phyloP scores from a whole-genome alignment of 2,888 invertebrate genomes.

The Pristionchus japonicus region DNA sequence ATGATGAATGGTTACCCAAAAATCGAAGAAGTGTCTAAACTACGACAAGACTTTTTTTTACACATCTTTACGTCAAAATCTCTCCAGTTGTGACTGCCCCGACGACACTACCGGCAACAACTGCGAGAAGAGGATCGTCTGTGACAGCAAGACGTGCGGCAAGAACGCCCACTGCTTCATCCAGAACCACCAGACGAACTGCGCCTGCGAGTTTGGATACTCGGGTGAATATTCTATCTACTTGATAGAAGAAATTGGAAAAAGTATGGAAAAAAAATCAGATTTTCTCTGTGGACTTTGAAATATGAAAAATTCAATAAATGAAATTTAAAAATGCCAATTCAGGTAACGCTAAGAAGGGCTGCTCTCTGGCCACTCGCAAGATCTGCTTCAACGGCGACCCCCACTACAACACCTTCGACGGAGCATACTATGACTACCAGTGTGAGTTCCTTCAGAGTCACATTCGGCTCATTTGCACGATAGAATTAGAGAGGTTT shows the following conservation, averaged over 20 bases:
- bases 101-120: conserved; percentile 83
- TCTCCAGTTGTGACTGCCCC: conserved; percentile 75
- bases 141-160: conserved; percentile 55
- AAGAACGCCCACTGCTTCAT: conserved; percentile 63
- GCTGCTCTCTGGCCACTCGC: conserved; percentile 46
- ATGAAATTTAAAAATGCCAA: not conserved
- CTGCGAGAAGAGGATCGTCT: conserved; percentile 79
- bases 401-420: conserved; percentile 75
- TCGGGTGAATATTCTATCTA: conserved; percentile 48
- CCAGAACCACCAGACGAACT: conserved; percentile 62
- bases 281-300: too few species aligned
- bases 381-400: conserved; percentile 69
- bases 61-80: too few species aligned
- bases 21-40: too few species aligned
- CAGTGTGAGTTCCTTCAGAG: conserved; percentile 52
- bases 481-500: conserved; percentile 61
- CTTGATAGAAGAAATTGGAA: too few species aligned
- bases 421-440: conserved; percentile 69
- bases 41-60: too few species aligned
- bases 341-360: conserved; percentile 50
- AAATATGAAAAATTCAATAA: not conserved
- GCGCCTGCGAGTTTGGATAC: conserved; percentile 65
- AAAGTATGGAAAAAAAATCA: too few species aligned
- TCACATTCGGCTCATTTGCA: conserved; percentile 56
- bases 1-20: too few species aligned